These are phyloP conservation scores for Nemopilema nomurai DNA, from an alignment of 30 jellyfish, hydroid and myxozoan species.

Conservation along the genomic window DNA sequence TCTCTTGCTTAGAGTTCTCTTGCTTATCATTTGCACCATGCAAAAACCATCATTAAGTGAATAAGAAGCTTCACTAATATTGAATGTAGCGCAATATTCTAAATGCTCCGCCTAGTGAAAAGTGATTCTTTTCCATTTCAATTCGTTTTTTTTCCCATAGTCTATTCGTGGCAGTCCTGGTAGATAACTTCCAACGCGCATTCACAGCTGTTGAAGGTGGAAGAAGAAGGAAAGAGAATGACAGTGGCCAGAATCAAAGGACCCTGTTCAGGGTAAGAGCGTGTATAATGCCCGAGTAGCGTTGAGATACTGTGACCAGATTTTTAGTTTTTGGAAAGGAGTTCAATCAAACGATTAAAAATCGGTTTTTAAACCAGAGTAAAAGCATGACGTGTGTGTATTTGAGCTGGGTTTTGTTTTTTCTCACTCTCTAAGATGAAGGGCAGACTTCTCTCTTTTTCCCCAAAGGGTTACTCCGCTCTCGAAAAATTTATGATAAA, in stretches of 20 bases:
- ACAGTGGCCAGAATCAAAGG: constrained; percentile 27
- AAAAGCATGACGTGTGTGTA: no score
- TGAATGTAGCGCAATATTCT: no score
- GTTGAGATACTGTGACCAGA: not conserved
- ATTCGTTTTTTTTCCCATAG: constrained; percentile 28
- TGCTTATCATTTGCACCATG: no score
- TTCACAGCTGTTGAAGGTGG: constrained; percentile 87
- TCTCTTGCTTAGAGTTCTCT: not conserved
- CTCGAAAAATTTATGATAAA: no score
- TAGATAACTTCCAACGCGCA: constrained; percentile 91
- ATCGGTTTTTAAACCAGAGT: no score
- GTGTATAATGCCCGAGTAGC: not conserved
- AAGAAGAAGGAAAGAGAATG: constrained; percentile 58
- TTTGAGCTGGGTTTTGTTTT: no score
- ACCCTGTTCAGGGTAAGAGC: constrained; percentile 55
- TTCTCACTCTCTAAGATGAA: no score
- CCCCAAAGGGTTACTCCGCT: not conserved
- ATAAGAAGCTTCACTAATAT: not conserved
- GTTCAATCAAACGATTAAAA: no score
- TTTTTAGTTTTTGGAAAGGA: no score
- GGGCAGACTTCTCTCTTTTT: no score
- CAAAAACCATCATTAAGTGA: no score
- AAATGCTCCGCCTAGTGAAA: not conserved
- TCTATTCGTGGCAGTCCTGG: constrained; percentile 94
- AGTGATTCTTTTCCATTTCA: not conserved